Evolutionary conservation across 2,797 vertebrate genomes (phyloP), one percentile per base, ranked within the genome.

Genomic region (Cuculus canorus): DNA sequence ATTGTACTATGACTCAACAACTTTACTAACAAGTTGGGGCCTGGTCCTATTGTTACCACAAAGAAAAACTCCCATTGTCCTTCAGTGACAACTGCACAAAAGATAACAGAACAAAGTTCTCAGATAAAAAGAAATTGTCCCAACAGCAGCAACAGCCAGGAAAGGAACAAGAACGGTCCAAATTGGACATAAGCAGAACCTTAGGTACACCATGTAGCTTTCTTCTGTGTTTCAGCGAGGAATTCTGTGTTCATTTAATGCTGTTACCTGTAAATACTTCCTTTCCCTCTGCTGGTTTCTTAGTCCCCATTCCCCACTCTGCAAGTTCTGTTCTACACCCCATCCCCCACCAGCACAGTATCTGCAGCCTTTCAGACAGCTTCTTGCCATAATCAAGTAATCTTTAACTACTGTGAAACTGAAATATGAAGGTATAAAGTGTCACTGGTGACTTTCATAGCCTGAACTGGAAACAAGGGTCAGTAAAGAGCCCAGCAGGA

Each of bases 151-250:
- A 52, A 30, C n/a, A 86, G 37, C 11, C 54, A 65, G 30, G 15
- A 77, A 23, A 80, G 17, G 60, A 84, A 9, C 24, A 39, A 9
- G 3, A 27, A 25, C 37, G 13, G 25, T 28, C 12, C 0, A 0
- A 22, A 7, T 48, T 3, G 47, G 43, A 17, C 28, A 8, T 22
- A 17, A 33, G 10, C 2, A 16, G 12, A 47, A 19, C 52, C 22
- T 6, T 11, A 10, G 28, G 54, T 30, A 5, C 5, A 15, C 3
- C 37, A 43, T 0, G 2, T 6, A 88, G 48, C 47, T 25, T 45
- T 24, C 47, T 24, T 22, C 21, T 30, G 28, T 57, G 14, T 45
- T 43, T 11, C 16, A 6, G 12, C 10, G 9, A 28, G 47, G 35
- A 61, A 68, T 17, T 17, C 45, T 48, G 3, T 0, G 1, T 13